Evolutionary conservation across 2,888 invertebrate genomes (phyloP), one percentile per base, ranked within the genome.

Genomic region (Caenorhabditis sp.): DNA sequence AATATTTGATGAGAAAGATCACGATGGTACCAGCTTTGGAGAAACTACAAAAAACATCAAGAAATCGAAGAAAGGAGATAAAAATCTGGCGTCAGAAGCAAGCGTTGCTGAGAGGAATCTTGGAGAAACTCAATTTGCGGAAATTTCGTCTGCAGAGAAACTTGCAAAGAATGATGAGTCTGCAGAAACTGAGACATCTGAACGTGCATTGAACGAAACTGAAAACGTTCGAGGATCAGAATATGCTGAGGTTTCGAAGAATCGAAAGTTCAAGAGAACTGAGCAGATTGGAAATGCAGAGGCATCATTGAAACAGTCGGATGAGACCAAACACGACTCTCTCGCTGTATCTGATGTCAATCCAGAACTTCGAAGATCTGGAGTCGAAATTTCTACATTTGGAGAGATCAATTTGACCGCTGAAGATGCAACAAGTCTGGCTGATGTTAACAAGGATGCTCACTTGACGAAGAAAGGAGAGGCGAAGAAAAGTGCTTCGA

Each of bases 361-460:
- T 58, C 72, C 70, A 19, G 76, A 76, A 26, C 58, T 82, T 16
- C 49, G 74, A 8, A 72, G 76, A 54, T 59, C 72, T 38, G 54
- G 51, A 14, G 49, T 82, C n/a, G 82, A 82, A 31, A 77, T 82
- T 19, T 82, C 82, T 4, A 72, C 82, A 14, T 82, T 82, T 24
- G 82, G 82, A 35, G 49, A 64, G 22, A 76, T 82, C 14, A 76
- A 76, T 44, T 28, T 82, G 1, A 38, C 56, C n/a, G 58, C 72
- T 41, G 72, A 82, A 41, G 72, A 82, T 4, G 49, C 58, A 6
- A 49, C 58, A 7, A 74, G 80, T 28, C 16, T 75, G 1, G 10
- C 68, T n/a, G 80, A 81, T 44, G 63, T 61, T 8, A 26, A 47
- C 16, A 68, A 63, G 3, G 63, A 59, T 16, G 24, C 64, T 8